These are phyloP conservation scores for Petrolisthes cinctipes DNA, from an alignment of 2,888 invertebrate genomes.

Conservation along the genomic window DNA sequence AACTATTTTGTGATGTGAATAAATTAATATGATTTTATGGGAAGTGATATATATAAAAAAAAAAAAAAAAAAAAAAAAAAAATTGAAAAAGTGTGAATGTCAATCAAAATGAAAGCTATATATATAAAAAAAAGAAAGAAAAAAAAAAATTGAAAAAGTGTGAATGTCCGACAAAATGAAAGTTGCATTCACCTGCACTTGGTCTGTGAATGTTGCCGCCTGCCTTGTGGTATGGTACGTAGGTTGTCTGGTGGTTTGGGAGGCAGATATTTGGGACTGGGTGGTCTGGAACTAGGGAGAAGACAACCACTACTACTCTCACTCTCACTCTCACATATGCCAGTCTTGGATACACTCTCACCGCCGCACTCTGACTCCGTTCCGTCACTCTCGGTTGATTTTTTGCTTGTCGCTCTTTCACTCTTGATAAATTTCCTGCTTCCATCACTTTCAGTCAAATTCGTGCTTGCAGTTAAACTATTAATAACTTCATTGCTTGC, in stretches of 20 bases:
- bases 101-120: not conserved
- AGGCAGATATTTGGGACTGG: slow-evolving; percentile 48
- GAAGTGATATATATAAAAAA: too few relatives aligned
- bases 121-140: not conserved
- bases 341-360: not conserved
- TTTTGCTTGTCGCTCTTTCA: too few relatives aligned
- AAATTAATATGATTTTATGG: too few relatives aligned
- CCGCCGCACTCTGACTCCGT: too few relatives aligned
- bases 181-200: slow-evolving; percentile 40
- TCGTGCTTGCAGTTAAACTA: too few relatives aligned
- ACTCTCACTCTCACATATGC: not conserved
- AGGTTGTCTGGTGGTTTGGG: slow-evolving; percentile 47
- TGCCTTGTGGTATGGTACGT: slow-evolving; percentile 39
- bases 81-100: not conserved
- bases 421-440: too few relatives aligned
- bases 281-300: slow-evolving; percentile 22
- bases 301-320: not conserved
- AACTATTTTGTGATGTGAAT: too few relatives aligned
- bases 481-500: too few relatives aligned
- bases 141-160: not conserved
- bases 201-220: slow-evolving; percentile 44
- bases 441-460: too few relatives aligned
- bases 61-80: too few relatives aligned
- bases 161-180: too few relatives aligned
- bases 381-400: too few relatives aligned